Conservation (phyloP, 2,113 vertebrate species). For the Nothocercus julius region DNA sequence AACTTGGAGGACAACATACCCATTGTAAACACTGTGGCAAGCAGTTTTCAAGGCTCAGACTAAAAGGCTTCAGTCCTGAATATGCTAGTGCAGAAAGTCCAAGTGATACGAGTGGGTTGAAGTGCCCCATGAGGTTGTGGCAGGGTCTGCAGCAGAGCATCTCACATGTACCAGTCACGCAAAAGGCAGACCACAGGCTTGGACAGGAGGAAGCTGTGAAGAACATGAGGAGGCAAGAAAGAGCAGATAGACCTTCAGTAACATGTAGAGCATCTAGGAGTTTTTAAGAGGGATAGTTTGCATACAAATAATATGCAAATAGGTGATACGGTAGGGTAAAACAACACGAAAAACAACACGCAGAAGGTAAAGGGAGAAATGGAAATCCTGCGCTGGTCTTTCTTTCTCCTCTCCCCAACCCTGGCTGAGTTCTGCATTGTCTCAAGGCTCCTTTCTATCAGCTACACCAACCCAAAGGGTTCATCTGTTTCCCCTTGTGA, state of each 20-base stretch:
- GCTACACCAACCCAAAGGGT: background rate
- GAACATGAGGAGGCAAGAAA: background rate
- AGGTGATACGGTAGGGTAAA: background rate
- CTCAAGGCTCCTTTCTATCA: background rate
- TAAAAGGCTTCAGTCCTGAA: background rate
- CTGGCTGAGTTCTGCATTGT: background rate
- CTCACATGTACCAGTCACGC: background rate
- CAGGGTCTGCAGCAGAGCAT: background rate
- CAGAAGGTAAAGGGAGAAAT: background rate
- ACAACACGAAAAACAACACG: no score
- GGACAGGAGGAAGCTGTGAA: background rate
- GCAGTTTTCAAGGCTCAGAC: background rate
- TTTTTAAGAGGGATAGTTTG: background rate
- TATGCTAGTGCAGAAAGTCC: accelerated
- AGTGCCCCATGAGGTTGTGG: background rate
- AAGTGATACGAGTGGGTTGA: background rate
- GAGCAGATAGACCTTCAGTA: background rate
- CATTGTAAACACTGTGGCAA: background rate
- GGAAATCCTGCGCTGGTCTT: background rate
- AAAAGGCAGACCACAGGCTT: accelerated
- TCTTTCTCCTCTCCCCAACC: background rate
- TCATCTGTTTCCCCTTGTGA: background rate
- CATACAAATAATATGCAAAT: background rate
- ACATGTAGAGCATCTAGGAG: background rate
- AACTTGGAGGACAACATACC: background rate